Percentiles rank a stretch among this genome's conserved stretches.
Conservation (phyloP, 1,140 invertebrate genomes). For the Atta texana region DNA sequence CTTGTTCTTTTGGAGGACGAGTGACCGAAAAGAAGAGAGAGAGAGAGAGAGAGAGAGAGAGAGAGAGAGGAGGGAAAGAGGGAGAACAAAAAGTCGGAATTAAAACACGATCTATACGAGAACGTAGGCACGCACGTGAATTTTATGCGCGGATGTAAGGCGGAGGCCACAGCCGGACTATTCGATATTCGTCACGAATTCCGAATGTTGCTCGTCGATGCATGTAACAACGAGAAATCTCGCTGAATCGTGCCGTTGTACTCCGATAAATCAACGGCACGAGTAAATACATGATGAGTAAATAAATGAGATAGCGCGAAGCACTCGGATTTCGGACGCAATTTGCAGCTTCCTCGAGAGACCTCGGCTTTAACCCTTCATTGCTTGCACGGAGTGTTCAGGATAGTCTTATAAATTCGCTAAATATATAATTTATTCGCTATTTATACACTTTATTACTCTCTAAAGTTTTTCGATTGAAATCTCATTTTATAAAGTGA, state of each 20-base stretch:
- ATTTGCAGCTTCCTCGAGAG: background rate
- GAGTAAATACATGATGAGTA: background rate
- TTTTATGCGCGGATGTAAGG: conserved; percentile 39
- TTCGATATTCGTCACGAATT: conserved; percentile 65
- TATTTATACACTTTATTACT: too few species aligned
- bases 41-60: background rate
- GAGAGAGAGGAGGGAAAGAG: background rate
- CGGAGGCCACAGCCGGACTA: conserved; percentile 58
- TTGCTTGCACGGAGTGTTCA: too few species aligned
- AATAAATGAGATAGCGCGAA: background rate
- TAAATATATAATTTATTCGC: too few species aligned
- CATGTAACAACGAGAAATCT: conserved; percentile 13
- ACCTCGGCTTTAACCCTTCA: background rate
- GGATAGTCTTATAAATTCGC: background rate
- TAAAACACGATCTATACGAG: conserved; percentile 56
- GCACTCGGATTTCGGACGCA: background rate
- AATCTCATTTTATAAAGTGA: too few species aligned
- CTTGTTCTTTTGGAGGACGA: conserved; percentile 8
- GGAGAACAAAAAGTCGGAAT: conserved; percentile 57
- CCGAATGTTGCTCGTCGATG: background rate
- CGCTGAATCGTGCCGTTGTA: conserved; percentile 4
- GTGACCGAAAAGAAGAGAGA: background rate
- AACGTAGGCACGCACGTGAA: conserved; percentile 34
- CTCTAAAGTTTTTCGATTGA: too few species aligned
- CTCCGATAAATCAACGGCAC: conserved; percentile 41